These are phyloP conservation scores for Arvicanthis niloticus DNA, from an alignment of 2,113 vertebrate species.

Conservation along the genomic window DNA sequence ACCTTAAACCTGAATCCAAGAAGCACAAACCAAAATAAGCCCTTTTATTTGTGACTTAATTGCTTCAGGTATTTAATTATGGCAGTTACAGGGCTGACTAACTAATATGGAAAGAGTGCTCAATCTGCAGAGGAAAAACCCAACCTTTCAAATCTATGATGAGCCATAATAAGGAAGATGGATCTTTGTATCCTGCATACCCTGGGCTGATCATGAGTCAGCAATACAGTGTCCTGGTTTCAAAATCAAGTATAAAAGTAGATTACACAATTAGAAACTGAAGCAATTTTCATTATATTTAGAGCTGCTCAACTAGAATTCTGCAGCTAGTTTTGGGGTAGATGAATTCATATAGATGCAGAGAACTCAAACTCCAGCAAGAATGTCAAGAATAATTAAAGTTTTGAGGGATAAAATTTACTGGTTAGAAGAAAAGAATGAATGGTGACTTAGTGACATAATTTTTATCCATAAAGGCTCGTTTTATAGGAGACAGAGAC, in stretches of 20 bases:
- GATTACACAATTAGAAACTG: slow-evolving; percentile 8
- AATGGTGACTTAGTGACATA: background rate
- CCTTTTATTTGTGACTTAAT: background rate
- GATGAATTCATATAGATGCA: background rate
- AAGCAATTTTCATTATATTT: background rate
- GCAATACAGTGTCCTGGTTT: background rate
- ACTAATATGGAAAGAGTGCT: background rate
- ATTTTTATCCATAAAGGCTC: background rate
- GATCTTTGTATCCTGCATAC: background rate
- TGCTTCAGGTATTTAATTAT: background rate
- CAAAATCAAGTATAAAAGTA: slow-evolving; percentile 14
- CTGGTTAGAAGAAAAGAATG: background rate
- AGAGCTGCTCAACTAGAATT: slow-evolving; percentile 29
- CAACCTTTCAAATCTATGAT: background rate
- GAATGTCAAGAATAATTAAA: background rate
- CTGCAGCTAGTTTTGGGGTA: slow-evolving; percentile 8
- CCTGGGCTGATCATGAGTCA: slow-evolving; percentile 5
- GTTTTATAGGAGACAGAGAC: background rate
- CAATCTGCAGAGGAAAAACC: background rate
- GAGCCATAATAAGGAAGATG: background rate
- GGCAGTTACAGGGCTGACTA: background rate
- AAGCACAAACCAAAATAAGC: background rate
- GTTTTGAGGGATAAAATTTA: background rate
- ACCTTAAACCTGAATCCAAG: background rate
- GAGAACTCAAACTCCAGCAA: background rate